These are phyloP conservation scores for Graphium colonna DNA, from an alignment of 2,888 invertebrate genomes.

Conservation along the genomic window DNA sequence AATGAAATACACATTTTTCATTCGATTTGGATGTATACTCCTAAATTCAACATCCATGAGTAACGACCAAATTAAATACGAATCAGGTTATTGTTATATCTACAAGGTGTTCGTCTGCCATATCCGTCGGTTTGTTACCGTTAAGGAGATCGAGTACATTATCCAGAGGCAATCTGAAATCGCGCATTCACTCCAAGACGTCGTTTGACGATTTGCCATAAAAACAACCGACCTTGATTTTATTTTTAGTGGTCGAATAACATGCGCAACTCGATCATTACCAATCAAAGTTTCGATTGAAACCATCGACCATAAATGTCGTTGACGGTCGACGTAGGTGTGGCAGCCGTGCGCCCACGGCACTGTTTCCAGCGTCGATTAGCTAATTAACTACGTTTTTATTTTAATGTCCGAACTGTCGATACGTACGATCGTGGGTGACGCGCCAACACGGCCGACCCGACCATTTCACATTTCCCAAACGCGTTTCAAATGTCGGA, in stretches of 20 bases:
- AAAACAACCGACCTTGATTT: constrained; percentile 22
- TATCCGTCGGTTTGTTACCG: constrained; percentile 9
- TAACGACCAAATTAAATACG: neutral
- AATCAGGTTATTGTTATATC: constrained; percentile 5
- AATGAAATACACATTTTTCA: no score
- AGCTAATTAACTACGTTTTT: constrained; percentile 44
- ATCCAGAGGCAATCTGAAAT: constrained; percentile 18
- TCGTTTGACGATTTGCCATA: constrained; percentile 1
- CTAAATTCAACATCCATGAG: no score
- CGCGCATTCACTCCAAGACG: constrained; percentile 12
- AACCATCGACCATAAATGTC: constrained; percentile 34
- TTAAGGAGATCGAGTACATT: constrained; percentile 20
- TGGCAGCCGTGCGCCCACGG: constrained; percentile 41
- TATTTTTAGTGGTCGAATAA: constrained; percentile 27
- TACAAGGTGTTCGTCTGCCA: constrained; percentile 1
- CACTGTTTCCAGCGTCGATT: constrained; percentile 41
- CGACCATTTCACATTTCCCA: constrained; percentile 11
- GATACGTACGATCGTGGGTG: constrained; percentile 7
- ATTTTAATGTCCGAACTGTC: constrained; percentile 33
- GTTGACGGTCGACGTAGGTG: constrained; percentile 37
- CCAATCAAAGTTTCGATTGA: constrained; percentile 33
- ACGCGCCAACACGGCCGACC: constrained; percentile 1
- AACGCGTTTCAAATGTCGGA: constrained; percentile 7
- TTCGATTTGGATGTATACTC: no score
- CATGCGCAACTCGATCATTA: constrained; percentile 30